phyloP scores from a whole-genome alignment of 2,113 vertebrate genomes.

The Himantopus leucocephalus region DNA sequence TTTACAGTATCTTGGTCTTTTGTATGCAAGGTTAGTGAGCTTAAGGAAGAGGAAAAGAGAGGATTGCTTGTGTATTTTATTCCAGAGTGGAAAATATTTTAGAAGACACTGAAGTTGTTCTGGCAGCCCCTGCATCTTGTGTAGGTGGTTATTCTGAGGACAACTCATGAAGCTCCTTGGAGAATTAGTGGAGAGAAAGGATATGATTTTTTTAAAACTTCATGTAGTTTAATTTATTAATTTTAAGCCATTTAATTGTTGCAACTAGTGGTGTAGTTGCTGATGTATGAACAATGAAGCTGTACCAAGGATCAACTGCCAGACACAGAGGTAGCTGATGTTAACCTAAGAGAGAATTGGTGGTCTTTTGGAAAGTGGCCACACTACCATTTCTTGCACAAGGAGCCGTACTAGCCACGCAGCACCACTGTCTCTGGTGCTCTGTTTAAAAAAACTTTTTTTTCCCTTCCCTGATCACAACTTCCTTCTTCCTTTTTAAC shows the following conservation, averaged over 20 bases:
- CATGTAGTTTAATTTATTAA: background rate
- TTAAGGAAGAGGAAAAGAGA: background rate
- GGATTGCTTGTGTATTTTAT: background rate
- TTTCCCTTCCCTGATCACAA: background rate
- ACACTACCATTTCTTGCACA: background rate
- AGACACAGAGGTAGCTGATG: background rate
- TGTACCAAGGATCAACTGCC: background rate
- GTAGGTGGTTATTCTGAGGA: background rate
- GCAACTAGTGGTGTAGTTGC: background rate
- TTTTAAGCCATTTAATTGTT: background rate
- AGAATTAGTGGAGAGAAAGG: background rate
- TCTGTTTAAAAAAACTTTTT: background rate
- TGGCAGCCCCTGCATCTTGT: background rate
- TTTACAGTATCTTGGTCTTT: background rate
- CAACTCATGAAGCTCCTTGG: background rate
- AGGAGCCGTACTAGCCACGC: background rate
- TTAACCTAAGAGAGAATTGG: background rate
- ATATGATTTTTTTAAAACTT: background rate
- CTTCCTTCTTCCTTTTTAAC: background rate
- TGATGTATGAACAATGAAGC: background rate
- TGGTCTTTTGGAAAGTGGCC: background rate
- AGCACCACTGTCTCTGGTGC: accelerated
- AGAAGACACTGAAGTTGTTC: background rate
- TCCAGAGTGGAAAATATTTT: background rate
- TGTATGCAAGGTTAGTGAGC: background rate